Evolutionary conservation across 2,113 vertebrate genomes (phyloP).

Genomic region (Stegastes partitus): DNA sequence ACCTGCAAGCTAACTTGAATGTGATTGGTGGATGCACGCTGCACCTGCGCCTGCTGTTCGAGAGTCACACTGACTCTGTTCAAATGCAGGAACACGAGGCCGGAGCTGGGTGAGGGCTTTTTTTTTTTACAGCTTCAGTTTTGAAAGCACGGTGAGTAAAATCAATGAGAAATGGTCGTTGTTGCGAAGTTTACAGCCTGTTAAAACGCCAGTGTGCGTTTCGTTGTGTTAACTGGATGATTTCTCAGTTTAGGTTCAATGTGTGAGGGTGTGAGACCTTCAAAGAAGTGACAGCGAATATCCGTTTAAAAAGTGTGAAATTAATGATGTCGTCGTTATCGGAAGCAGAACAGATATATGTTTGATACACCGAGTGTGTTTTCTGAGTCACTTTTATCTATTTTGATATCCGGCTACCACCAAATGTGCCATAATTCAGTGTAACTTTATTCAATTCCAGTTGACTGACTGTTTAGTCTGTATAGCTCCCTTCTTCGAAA

Average conservation of each 20-base stretch:
- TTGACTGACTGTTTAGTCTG: neutral
- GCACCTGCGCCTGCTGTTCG: slow-evolving; percentile 49
- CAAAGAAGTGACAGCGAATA: neutral
- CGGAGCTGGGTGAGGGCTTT: neutral
- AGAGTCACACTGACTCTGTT: fast-evolving
- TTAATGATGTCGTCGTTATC: neutral
- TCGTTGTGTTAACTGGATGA: neutral
- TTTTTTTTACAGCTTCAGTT: neutral
- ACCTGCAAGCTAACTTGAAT: slow-evolving; percentile 14
- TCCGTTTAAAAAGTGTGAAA: neutral
- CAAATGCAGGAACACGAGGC: slow-evolving; percentile 5
- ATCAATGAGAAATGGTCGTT: no score
- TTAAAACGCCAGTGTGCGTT: neutral
- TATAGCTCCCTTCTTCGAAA: neutral
- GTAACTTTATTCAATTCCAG: neutral
- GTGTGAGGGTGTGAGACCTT: neutral
- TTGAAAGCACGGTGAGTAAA: slow-evolving; percentile 50
- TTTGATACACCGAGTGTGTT: neutral
- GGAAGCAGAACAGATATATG: neutral
- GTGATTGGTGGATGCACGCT: slow-evolving; percentile 60
- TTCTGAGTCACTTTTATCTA: neutral
- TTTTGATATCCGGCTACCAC: neutral
- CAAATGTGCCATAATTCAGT: neutral
- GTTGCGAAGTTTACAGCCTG: neutral
- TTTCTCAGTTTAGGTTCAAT: neutral